phyloP scores from a whole-genome alignment of 2,113 vertebrate genomes.

The Nothobranchius kuhntae region DNA sequence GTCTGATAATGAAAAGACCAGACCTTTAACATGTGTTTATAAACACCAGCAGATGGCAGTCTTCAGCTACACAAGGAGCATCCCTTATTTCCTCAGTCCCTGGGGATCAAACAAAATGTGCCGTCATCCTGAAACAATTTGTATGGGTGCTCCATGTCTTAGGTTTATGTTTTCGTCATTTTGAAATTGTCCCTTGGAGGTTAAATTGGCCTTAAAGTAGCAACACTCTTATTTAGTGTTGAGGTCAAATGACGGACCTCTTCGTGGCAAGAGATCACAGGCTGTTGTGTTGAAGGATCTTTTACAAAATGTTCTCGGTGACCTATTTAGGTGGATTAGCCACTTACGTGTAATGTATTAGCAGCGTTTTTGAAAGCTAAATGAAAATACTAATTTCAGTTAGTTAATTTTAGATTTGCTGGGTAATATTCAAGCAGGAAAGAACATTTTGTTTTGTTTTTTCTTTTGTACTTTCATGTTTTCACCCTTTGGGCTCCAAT shows the following conservation, averaged over 20 bases:
- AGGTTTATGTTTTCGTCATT: constrained; percentile 23
- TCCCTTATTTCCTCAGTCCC: constrained; percentile 21
- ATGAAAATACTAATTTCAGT: constrained; percentile 24
- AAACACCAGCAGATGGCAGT: constrained; percentile 69
- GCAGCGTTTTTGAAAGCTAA: background rate
- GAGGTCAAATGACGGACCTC: constrained; percentile 10
- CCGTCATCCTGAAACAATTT: constrained; percentile 45
- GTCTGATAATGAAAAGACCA: background rate
- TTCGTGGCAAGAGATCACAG: constrained; percentile 3
- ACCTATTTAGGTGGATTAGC: constrained; percentile 16
- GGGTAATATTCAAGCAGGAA: background rate
- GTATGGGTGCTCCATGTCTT: constrained; percentile 41
- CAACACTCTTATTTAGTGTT: background rate
- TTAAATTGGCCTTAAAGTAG: background rate
- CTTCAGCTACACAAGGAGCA: constrained; percentile 2
- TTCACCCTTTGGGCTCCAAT: constrained; percentile 56
- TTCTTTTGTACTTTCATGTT: constrained; percentile 29
- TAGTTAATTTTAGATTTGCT: constrained; percentile 29
- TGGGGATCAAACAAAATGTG: constrained; percentile 62
- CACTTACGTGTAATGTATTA: constrained; percentile 2
- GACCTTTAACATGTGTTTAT: background rate
- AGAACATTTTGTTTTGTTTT: background rate
- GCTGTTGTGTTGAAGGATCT: background rate
- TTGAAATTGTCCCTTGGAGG: background rate
- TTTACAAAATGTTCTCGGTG: constrained; percentile 9